A percentile compares a stretch with the other conserved stretches of the same genome.
Conservation (phyloP, 2,113 vertebrate genomes). For the Leucopsar rothschildi region DNA sequence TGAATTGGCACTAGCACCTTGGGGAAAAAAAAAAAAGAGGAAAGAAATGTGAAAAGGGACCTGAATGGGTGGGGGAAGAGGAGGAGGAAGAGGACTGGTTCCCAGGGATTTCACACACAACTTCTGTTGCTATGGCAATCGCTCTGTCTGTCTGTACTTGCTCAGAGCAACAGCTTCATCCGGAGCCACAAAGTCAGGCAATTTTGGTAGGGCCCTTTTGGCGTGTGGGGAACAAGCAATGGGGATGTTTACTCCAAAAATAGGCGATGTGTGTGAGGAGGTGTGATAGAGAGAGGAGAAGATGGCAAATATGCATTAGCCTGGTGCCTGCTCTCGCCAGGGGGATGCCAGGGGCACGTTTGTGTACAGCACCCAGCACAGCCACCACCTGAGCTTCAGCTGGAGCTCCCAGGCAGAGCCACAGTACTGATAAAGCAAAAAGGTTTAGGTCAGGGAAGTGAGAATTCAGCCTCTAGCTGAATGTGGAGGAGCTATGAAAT, state of each 20-base stretch:
- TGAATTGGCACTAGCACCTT: slow-evolving; percentile 5
- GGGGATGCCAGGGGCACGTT: background rate
- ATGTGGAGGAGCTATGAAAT: background rate
- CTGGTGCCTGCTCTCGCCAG: background rate
- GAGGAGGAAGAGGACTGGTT: background rate
- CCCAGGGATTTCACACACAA: slow-evolving; percentile 57
- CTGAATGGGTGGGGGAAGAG: slow-evolving; percentile 22
- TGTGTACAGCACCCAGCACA: background rate
- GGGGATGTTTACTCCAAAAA: background rate
- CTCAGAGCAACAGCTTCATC: slow-evolving; percentile 44
- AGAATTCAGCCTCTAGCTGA: background rate
- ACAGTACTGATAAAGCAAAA: background rate
- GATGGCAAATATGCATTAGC: background rate
- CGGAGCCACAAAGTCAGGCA: background rate
- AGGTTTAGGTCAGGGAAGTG: background rate
- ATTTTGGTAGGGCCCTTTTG: background rate
- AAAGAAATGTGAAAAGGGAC: slow-evolving; percentile 33
- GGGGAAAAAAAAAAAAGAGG: background rate
- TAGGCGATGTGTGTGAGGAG: background rate
- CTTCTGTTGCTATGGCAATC: slow-evolving; percentile 66
- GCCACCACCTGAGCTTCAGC: background rate
- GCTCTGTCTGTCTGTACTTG: slow-evolving; percentile 40
- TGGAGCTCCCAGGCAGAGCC: background rate
- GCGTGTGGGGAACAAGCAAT: background rate
- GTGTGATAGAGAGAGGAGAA: background rate